phyloP scores from a whole-genome alignment of 2,113 vertebrate species.

The Corythornis vintsioides region DNA sequence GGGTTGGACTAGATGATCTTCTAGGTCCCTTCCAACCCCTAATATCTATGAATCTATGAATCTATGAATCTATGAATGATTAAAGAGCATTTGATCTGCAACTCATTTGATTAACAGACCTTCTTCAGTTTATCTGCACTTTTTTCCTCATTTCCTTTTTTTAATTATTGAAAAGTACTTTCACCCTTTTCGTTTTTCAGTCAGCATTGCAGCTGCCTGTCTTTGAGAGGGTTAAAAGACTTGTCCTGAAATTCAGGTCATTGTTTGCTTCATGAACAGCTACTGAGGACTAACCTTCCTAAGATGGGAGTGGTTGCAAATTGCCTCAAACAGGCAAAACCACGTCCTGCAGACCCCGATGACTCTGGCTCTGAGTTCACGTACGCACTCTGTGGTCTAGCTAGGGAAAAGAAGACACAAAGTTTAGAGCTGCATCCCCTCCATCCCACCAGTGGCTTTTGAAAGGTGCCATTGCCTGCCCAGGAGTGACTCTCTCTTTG shows the following conservation, averaged over 20 bases:
- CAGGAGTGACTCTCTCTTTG: background rate
- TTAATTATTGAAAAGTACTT: background rate
- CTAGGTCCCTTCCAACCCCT: no score
- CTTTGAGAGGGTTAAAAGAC: background rate
- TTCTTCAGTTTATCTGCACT: background rate
- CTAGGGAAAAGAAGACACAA: background rate
- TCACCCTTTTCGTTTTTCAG: background rate
- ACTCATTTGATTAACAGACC: background rate
- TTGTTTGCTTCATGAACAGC: background rate
- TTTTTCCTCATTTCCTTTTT: background rate
- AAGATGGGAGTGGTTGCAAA: background rate
- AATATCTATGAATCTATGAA: no score
- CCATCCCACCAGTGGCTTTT: rapidly evolving
- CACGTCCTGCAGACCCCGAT: background rate
- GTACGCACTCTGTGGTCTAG: rapidly evolving
- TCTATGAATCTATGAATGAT: background rate
- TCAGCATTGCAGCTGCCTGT: background rate
- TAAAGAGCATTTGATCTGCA: background rate
- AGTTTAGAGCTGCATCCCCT: background rate
- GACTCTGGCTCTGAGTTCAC: background rate
- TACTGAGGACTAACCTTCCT: background rate
- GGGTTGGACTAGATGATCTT: no score
- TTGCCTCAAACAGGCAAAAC: background rate
- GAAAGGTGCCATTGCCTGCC: background rate
- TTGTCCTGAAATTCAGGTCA: background rate